Evolutionary conservation across 92 coral and sea anemone genomes (phyloP), one percentile per base, ranked within the genome.

Genomic region (Porites lobata): DNA sequence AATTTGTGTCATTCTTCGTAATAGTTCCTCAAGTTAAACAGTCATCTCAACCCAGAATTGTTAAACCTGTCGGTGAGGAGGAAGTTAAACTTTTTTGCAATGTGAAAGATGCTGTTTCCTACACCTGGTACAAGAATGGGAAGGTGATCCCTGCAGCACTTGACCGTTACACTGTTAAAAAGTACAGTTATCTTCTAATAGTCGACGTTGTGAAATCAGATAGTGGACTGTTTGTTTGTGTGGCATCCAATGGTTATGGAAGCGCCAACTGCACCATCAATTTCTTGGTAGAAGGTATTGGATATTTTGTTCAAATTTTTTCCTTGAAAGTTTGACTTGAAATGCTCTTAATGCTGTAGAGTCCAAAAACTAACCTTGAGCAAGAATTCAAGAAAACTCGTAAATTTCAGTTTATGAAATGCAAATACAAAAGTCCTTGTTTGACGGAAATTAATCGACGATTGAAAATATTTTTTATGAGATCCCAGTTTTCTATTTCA

Each of bases 41-140:
- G 43, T 9, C 79, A 9, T 64, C 87, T 11, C 52, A 53, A 10
- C 77, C 78, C 12, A 63, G 78, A 47, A 26, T 84, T 65, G 90
- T 88, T 1, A 78, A 79, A 58, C 54, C 65, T 8, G 92, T 86
- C 8, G 96, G 94, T 14, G 62, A 87, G 26, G 79, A 77, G 4
- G 87, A 79, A 21, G 73, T 90, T 15, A 93, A 69, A 53, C 79
- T 93, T 32, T 38, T 26, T 12, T 93, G 96, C 59, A 52, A 61
- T 22, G 91, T 88, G 29, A 69, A n/a, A 75, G 68, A 80, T 68
- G 87, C 87, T 62, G 63, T 61, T 17, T 21, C 19, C 7, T 84
- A 84, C 87, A 50, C 71, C 2, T 92, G 95, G 95, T 92, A 74
- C 79, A 92, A 92, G 51, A 68, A 92, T 76, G 79, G 83, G 2